These are phyloP conservation scores for Lepilemur septentrionalis DNA, from an alignment of 2,797 vertebrate genomes.

Conservation along the genomic window DNA sequence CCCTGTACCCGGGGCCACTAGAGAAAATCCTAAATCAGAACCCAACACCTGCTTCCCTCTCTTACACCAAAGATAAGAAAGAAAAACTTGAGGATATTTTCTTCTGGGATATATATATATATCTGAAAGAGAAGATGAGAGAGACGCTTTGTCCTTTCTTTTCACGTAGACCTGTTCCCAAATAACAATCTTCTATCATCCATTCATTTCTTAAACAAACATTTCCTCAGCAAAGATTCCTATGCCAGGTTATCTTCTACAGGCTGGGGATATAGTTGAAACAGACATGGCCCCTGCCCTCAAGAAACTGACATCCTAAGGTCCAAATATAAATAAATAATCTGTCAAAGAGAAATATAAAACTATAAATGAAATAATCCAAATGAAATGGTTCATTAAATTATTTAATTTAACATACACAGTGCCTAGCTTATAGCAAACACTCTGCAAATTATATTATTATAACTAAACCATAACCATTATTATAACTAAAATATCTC, in stretches of 20 bases:
- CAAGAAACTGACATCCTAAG: neutral
- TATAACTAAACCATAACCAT: neutral
- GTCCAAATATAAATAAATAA: neutral
- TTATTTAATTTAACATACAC: neutral
- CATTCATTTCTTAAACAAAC: neutral
- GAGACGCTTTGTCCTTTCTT: neutral
- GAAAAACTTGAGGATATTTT: neutral
- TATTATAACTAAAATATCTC: neutral
- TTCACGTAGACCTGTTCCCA: neutral
- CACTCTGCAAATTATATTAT: neutral
- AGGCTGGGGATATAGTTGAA: neutral
- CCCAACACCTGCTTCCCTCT: neutral
- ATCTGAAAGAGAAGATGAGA: neutral
- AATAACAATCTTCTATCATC: neutral
- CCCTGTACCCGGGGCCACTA: neutral
- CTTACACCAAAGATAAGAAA: neutral
- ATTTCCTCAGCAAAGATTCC: neutral
- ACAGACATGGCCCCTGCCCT: neutral
- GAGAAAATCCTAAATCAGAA: neutral
- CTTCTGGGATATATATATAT: neutral
- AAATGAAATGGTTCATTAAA: neutral
- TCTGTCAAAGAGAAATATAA: neutral
- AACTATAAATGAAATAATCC: neutral
- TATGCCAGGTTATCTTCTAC: neutral
- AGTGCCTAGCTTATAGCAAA: neutral